Percentiles rank a stretch among this genome's conserved stretches.
Conservation (phyloP, 2,113 vertebrate species). For the Loxodonta africana region DNA sequence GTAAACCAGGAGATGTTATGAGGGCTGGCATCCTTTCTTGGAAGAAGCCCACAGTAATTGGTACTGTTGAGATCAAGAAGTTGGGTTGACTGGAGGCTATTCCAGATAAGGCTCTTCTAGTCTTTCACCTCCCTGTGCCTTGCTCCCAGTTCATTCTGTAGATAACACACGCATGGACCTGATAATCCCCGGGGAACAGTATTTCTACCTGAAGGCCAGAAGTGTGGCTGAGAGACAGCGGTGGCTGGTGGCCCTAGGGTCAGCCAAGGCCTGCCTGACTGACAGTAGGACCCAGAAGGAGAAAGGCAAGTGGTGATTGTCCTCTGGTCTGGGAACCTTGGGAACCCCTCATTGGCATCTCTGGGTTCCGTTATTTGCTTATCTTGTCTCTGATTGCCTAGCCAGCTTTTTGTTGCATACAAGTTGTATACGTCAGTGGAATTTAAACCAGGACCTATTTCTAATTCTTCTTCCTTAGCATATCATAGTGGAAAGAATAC, state of each 20-base stretch:
- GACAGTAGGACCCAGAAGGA: slow-evolving; percentile 97
- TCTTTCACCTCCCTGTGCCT: slow-evolving; percentile 57
- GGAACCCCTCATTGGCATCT: not conserved
- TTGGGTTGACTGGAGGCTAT: not conserved
- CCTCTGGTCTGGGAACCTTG: slow-evolving; percentile 16
- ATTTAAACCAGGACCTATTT: not conserved
- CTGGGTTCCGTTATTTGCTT: not conserved
- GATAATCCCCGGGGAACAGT: slow-evolving; percentile 98
- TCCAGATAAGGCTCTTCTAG: not conserved
- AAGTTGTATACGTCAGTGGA: not conserved
- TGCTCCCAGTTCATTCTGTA: slow-evolving; percentile 93
- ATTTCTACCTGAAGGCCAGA: slow-evolving; percentile 97
- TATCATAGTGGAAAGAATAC: not conserved
- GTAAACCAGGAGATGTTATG: not conserved
- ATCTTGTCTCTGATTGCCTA: not conserved
- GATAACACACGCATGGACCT: slow-evolving; percentile 97
- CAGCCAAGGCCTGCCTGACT: slow-evolving; percentile 97
- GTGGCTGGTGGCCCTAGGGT: slow-evolving; percentile 97
- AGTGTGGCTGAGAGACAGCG: slow-evolving; percentile 97
- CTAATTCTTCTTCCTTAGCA: not conserved
- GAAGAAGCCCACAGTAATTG: not conserved
- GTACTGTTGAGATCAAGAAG: not conserved
- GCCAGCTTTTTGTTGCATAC: not conserved
- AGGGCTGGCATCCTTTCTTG: not conserved
- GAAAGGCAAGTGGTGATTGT: slow-evolving; percentile 90